These are phyloP conservation scores for Ditula angustiorana DNA, from an alignment of 2,888 invertebrate genomes.

Conservation along the genomic window DNA sequence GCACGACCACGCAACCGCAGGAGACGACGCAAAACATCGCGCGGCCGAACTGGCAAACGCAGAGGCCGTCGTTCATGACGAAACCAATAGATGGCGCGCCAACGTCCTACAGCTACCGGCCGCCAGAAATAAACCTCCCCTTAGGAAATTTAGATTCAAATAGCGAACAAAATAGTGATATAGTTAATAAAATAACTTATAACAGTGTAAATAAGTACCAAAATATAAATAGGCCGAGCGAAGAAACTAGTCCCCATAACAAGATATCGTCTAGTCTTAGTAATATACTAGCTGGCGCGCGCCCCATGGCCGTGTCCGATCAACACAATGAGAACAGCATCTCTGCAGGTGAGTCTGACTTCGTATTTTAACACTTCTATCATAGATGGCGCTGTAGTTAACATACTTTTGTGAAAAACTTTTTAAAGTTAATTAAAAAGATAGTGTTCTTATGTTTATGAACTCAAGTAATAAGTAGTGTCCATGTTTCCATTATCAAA, in stretches of 20 bases:
- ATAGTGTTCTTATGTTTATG: too few species aligned
- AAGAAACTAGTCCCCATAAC: slow-evolving; percentile 84
- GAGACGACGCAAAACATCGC: slow-evolving; percentile 68
- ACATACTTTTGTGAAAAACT: not conserved
- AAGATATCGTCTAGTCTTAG: slow-evolving; percentile 86
- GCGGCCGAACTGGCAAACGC: slow-evolving; percentile 73
- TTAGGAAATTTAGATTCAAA: slow-evolving; percentile 78
- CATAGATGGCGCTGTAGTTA: slow-evolving; percentile 45
- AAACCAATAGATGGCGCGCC: slow-evolving; percentile 83
- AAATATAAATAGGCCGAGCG: slow-evolving; percentile 83
- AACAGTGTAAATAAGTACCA: slow-evolving; percentile 85
- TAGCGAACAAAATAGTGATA: slow-evolving; percentile 85
- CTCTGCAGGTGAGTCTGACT: slow-evolving; percentile 67
- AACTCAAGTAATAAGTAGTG: too few species aligned
- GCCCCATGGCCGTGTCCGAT: slow-evolving; percentile 81
- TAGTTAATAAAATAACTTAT: slow-evolving; percentile 84
- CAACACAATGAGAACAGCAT: slow-evolving; percentile 80
- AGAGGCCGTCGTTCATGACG: slow-evolving; percentile 81
- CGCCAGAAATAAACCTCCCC: slow-evolving; percentile 79
- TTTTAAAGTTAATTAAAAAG: not conserved
- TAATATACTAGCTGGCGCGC: slow-evolving; percentile 73
- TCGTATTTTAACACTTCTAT: slow-evolving; percentile 14
- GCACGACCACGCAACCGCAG: slow-evolving; percentile 58
- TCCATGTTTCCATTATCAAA: too few species aligned
- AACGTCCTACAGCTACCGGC: slow-evolving; percentile 73